Conservation (phyloP, 2,797 vertebrate species). For the Sebastes itinus region DNA sequence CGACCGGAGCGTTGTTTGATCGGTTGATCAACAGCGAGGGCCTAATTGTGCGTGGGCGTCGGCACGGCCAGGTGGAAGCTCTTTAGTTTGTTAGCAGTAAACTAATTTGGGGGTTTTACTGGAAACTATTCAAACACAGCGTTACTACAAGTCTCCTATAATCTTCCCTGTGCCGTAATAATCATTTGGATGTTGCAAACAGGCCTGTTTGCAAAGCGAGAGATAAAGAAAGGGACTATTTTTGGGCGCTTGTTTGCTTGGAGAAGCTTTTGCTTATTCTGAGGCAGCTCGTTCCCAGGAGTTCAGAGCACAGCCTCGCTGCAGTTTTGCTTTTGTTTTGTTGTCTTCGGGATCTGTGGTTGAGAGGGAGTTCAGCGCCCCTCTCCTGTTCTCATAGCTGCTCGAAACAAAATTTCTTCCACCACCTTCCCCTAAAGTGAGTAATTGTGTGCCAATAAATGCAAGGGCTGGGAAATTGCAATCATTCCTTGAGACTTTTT, state of each 20-base stretch:
- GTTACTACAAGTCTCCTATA: conserved; percentile 62
- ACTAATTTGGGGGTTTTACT: conserved; percentile 64
- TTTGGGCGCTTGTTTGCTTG: conserved; percentile 83
- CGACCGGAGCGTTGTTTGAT: conserved; percentile 31
- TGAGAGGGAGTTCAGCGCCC: conserved; percentile 75
- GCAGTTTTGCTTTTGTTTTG: conserved; percentile 78
- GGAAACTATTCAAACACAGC: conserved; percentile 71
- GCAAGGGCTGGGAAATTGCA: conserved; percentile 60
- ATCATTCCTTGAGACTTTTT: conserved; percentile 64
- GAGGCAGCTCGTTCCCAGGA: conserved; percentile 81
- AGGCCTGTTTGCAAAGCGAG: conserved; percentile 69
- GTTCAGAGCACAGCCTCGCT: conserved; percentile 69
- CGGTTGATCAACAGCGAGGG: conserved; percentile 40
- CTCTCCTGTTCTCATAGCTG: conserved; percentile 61
- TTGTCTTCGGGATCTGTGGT: conserved; percentile 75
- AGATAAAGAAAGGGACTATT: conserved; percentile 82
- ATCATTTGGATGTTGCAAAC: conserved; percentile 77
- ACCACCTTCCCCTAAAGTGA: conserved; percentile 61
- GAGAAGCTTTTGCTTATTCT: conserved; percentile 80
- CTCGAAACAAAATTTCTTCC: conserved; percentile 46
- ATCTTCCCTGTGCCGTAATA: conserved; percentile 70
- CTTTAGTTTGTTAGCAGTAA: conserved; percentile 75
- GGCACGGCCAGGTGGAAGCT: conserved; percentile 68
- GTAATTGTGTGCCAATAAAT: conserved; percentile 61
- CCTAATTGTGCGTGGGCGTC: conserved; percentile 38